Conservation (phyloP, 2,888 invertebrate species). For the Cactoblastis cactorum region DNA sequence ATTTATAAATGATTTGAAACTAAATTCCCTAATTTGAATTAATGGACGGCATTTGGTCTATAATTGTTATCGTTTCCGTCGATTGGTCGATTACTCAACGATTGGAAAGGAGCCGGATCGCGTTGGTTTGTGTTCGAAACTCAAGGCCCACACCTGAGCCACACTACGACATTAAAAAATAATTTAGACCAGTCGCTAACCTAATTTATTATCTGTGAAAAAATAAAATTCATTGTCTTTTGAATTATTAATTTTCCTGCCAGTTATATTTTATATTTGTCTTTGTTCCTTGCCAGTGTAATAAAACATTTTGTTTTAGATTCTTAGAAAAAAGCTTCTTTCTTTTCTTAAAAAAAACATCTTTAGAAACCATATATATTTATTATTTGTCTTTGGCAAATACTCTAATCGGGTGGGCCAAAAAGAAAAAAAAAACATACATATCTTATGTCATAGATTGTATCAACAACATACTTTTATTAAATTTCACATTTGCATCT, state of each 20-base stretch:
- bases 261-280: background rate
- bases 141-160: constrained; percentile 56
- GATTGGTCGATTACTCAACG: constrained; percentile 40
- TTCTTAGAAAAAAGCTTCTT: too few relatives aligned
- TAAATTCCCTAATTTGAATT: constrained; percentile 24
- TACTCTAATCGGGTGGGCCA: too few relatives aligned
- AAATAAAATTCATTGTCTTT: background rate
- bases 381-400: too few relatives aligned
- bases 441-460: too few relatives aligned
- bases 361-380: too few relatives aligned
- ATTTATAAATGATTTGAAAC: background rate
- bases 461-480: too few relatives aligned
- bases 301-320: too few relatives aligned
- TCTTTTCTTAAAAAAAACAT: too few relatives aligned
- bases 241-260: background rate
- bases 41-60: constrained; percentile 27
- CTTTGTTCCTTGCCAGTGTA: background rate
- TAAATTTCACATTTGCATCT: too few relatives aligned
- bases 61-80: constrained; percentile 50
- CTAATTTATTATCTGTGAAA: constrained; percentile 27
- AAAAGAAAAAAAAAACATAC: too few relatives aligned
- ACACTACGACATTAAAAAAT: constrained; percentile 45
- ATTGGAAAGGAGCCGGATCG: constrained; percentile 71
- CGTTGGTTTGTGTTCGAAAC: constrained; percentile 39
- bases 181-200: constrained; percentile 31